Evolutionary conservation across 1,140 invertebrate species (phyloP).

Genomic region (Odontomachus brunneus): DNA sequence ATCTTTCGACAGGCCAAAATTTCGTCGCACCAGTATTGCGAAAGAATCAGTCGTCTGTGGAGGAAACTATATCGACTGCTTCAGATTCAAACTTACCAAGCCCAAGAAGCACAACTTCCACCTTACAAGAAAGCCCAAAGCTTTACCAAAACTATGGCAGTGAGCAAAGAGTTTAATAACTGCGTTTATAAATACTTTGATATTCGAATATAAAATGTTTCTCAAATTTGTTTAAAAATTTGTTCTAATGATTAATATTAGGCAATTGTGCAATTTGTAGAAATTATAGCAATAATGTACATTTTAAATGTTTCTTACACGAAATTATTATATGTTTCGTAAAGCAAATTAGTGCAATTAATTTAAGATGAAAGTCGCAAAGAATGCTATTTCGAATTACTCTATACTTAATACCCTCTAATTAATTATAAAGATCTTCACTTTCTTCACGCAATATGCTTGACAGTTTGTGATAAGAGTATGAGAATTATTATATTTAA

Average conservation of each 20-base stretch:
- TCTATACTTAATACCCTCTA: too few species aligned
- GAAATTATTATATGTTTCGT: not conserved
- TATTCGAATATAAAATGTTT: slow-evolving; percentile 19
- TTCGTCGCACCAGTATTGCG: slow-evolving; percentile 83
- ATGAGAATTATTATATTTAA: slow-evolving; percentile 47
- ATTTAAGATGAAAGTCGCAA: slow-evolving; percentile 14
- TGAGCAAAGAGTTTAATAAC: slow-evolving; percentile 72
- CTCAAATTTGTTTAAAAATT: slow-evolving; percentile 14
- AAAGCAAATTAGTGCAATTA: slow-evolving; percentile 12
- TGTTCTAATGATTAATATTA: slow-evolving; percentile 33
- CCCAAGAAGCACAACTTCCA: slow-evolving; percentile 74
- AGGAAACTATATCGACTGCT: slow-evolving; percentile 77
- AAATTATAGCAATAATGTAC: slow-evolving; percentile 46
- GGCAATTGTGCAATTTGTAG: slow-evolving; percentile 14
- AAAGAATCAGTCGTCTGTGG: slow-evolving; percentile 70
- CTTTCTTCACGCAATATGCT: slow-evolving; percentile 3
- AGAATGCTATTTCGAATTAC: slow-evolving; percentile 8
- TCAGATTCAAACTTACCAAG: slow-evolving; percentile 76
- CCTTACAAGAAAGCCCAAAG: slow-evolving; percentile 80
- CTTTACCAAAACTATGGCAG: slow-evolving; percentile 83
- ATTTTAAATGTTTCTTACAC: slow-evolving; percentile 24
- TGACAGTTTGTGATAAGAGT: slow-evolving; percentile 33
- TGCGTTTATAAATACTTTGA: slow-evolving; percentile 17
- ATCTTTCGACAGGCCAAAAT: slow-evolving; percentile 81
- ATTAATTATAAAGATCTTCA: slow-evolving; percentile 26